phyloP scores from a whole-genome alignment of 2,797 vertebrate species.

The Protonibea diacanthus region DNA sequence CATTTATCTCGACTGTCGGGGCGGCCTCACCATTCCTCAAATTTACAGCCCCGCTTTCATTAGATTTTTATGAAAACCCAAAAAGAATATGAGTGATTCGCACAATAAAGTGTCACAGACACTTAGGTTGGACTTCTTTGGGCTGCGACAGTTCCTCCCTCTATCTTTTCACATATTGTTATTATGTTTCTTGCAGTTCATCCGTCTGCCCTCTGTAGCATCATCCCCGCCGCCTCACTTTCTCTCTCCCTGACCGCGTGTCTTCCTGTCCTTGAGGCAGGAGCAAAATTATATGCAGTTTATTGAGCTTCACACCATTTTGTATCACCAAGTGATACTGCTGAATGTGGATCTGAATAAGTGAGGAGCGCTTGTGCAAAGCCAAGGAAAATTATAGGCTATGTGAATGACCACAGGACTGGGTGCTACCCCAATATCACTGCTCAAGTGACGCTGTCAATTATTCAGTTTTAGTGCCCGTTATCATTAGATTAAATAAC shows the following conservation, averaged over 20 bases:
- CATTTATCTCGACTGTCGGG: slow-evolving; percentile 57
- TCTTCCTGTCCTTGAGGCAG: slow-evolving; percentile 62
- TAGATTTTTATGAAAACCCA: slow-evolving; percentile 58
- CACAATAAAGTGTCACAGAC: slow-evolving; percentile 65
- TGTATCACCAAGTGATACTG: slow-evolving; percentile 37
- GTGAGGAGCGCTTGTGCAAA: slow-evolving; percentile 31
- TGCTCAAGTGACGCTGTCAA: slow-evolving; percentile 8
- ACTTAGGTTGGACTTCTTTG: slow-evolving; percentile 34
- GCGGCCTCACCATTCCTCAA: slow-evolving; percentile 44
- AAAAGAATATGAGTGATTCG: slow-evolving; percentile 60
- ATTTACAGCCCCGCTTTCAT: slow-evolving; percentile 57
- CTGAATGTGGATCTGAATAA: slow-evolving; percentile 53
- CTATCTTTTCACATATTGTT: slow-evolving; percentile 49
- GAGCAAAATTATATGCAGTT: slow-evolving; percentile 55
- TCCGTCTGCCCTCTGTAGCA: slow-evolving; percentile 27
- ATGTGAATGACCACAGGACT: slow-evolving; percentile 14
- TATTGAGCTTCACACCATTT: slow-evolving; percentile 61
- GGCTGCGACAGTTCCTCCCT: slow-evolving; percentile 26
- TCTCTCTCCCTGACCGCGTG: slow-evolving; percentile 2
- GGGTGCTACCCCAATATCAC: slow-evolving; percentile 35
- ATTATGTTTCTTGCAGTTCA: slow-evolving; percentile 42
- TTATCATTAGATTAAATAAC: slow-evolving; percentile 38
- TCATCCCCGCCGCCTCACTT: not conserved
- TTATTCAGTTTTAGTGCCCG: slow-evolving; percentile 24
- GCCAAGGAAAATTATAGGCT: slow-evolving; percentile 48